Conservation (phyloP, 2,888 invertebrate genomes). For the Lepidochrysops patricia region DNA sequence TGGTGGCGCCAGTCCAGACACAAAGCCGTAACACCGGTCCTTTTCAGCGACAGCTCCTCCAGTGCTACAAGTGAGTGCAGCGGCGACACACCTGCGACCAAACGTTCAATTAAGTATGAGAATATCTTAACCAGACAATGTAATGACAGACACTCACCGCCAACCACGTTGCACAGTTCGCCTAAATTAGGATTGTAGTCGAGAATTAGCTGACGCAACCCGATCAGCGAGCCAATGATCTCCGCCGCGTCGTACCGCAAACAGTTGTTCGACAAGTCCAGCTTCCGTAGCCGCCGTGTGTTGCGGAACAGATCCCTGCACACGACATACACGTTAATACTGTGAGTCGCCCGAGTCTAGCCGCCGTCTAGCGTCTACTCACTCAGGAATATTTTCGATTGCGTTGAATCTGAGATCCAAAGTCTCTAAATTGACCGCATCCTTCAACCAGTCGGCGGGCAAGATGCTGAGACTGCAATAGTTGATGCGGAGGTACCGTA, state of each 20-base stretch:
- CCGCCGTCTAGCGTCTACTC: neutral
- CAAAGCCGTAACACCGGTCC: conserved; percentile 19
- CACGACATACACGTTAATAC: too few species aligned
- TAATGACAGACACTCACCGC: conserved; percentile 22
- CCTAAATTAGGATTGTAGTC: conserved; percentile 30
- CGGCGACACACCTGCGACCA: conserved; percentile 23
- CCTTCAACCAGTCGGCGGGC: neutral
- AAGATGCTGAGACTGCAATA: neutral
- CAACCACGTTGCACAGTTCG: conserved; percentile 24
- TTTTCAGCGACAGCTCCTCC: conserved; percentile 18
- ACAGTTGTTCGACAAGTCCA: conserved; percentile 20
- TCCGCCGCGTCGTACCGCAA: conserved; percentile 20
- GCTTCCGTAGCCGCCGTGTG: neutral
- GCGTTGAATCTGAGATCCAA: neutral
- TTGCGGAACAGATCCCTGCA: neutral
- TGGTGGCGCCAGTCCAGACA: conserved; percentile 27
- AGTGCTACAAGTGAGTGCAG: conserved; percentile 20
- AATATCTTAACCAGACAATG: too few species aligned
- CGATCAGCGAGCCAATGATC: conserved; percentile 19
- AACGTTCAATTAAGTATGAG: too few species aligned
- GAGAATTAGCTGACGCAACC: conserved; percentile 22
- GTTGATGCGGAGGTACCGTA: neutral
- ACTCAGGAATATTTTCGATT: neutral
- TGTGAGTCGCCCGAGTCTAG: too few species aligned
- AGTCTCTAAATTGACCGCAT: neutral